A percentile compares a stretch with the other conserved stretches of the same genome.
Evolutionary conservation across 2,113 vertebrate genomes (phyloP).

Genomic region (Strix aluco): DNA sequence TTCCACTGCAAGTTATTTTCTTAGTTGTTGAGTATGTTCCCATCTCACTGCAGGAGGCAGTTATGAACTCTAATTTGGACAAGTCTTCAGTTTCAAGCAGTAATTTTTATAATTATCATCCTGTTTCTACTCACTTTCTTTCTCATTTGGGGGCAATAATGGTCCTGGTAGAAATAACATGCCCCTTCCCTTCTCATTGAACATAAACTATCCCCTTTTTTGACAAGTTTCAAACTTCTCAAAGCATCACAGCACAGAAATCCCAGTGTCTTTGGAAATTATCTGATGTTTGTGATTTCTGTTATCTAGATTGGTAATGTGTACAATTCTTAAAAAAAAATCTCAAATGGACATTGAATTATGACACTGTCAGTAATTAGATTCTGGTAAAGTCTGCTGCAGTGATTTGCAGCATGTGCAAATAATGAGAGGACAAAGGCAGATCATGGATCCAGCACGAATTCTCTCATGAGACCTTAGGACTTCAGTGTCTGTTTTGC

Average conservation of each 20-base stretch:
- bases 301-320: neutral
- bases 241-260: neutral
- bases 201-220: neutral
- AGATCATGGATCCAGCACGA: neutral
- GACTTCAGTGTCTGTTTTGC: neutral
- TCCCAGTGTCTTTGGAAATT: neutral
- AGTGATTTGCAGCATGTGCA: neutral
- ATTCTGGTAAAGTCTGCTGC: neutral
- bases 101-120: slow-evolving; percentile 39
- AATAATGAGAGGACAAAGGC: neutral
- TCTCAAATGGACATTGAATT: neutral
- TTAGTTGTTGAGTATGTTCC: neutral
- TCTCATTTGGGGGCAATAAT: neutral
- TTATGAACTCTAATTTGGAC: slow-evolving; percentile 8
- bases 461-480: neutral
- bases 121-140: neutral
- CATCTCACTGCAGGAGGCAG: neutral
- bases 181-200: neutral
- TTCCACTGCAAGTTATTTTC: neutral
- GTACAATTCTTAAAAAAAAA: neutral
- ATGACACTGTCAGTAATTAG: neutral
- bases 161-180: neutral
- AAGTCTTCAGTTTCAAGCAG: neutral
- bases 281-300: neutral
- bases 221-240: neutral